Evolutionary conservation across 2,888 invertebrate species (phyloP), one percentile per base, ranked within the genome.

Genomic region (Acronicta alni): DNA sequence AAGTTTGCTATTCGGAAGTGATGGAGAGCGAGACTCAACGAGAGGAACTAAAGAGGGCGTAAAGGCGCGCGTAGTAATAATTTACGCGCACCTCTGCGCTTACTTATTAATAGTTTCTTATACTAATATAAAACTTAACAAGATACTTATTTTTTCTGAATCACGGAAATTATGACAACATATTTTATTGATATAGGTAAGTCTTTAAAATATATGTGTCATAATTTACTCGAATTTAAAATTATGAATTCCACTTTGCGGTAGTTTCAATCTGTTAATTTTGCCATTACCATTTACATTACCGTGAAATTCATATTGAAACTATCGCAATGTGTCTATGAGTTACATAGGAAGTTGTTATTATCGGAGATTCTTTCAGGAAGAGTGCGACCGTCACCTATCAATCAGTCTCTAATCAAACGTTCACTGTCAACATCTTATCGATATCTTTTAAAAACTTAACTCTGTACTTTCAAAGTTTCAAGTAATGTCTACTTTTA

Each of bases 31-130:
- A 79, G 85, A 85, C 89, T 88, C 87, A 88, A 90, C 86, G 86
- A 82, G 79, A 87, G 83, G 86, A 92, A 91, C 92, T 91, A 90
- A 90, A 83, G 80, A 79, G 77, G 77, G 87, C 86, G 87, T 84
- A 87, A 83, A 82, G 84, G 84, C 83, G 86, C 85, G 84, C 90
- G 86, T 89, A 84, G 75, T 62, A 74, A 66, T 63, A 51, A 46
- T 76, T 79, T 85, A 89, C 89, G 86, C 85, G 83, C 89, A 84
- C 82, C 87, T 67, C 75, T 87, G 80, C 89, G 87, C 87, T 75
- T 68, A 67, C 84, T 82, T 87, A 87, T 79, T 44, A 72, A 64
- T 75, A 79, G 65, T 56, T 79, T 80, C 72, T 77, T 79, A 80
- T 45, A 75, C 79, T 82, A 84, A 81, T 72, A 69, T 72, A 75